phyloP scores from a whole-genome alignment of 2,888 invertebrate species.

The Lithodes maja region DNA sequence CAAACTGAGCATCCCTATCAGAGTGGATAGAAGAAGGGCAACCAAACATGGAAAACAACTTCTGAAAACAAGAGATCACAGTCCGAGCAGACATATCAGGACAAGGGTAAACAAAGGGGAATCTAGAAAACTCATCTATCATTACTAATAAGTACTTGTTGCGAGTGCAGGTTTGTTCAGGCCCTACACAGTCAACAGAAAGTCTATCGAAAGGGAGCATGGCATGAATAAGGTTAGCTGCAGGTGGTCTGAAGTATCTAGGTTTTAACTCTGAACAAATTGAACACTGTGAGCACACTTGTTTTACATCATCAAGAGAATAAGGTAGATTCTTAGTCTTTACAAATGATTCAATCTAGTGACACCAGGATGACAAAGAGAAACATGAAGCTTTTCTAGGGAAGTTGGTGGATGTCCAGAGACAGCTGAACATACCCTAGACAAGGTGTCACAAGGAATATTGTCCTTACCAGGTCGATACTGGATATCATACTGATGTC shows the following conservation, averaged over 20 bases:
- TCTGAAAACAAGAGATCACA: conserved; percentile 10
- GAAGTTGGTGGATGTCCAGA: too few species aligned
- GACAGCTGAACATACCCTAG: neutral
- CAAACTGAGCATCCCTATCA: neutral
- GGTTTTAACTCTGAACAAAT: conserved; percentile 10
- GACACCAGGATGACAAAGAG: too few species aligned
- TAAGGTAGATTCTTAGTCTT: conserved; percentile 17
- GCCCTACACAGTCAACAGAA: conserved; percentile 20
- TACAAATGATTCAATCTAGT: neutral
- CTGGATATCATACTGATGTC: neutral
- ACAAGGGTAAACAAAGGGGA: too few species aligned
- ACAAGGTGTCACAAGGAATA: conserved; percentile 16
- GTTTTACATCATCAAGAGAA: neutral
- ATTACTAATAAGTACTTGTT: conserved; percentile 27
- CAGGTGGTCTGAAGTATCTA: conserved; percentile 7
- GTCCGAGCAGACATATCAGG: too few species aligned
- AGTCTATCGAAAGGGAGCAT: conserved; percentile 11
- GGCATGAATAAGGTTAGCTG: neutral
- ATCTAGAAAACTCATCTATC: neutral
- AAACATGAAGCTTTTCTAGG: too few species aligned
- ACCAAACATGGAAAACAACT: conserved; percentile 8
- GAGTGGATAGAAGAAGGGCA: conserved; percentile 15
- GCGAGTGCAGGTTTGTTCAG: neutral
- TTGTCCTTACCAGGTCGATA: neutral
- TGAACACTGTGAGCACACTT: neutral